phyloP scores from a whole-genome alignment of 92 coral and sea anemone species.

The Zoanthus sansibaricus region DNA sequence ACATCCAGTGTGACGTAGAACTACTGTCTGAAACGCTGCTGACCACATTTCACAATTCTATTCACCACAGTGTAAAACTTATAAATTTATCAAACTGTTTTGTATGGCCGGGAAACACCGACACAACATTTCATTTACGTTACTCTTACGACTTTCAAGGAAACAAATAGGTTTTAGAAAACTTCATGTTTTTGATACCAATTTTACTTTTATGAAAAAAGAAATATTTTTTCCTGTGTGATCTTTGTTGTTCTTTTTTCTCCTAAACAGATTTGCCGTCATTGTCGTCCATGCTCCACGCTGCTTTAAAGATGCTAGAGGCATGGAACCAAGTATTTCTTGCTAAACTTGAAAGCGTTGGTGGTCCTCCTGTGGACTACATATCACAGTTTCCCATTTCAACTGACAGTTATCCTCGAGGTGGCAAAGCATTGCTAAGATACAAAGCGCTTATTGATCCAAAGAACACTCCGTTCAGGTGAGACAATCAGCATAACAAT shows the following conservation, averaged over 20 bases:
- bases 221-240: too few species aligned
- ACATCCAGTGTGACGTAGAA: too few species aligned
- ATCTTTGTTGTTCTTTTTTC: background rate
- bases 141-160: background rate
- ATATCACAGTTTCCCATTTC: conserved; percentile 91
- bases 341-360: conserved; percentile 79
- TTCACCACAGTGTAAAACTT: too few species aligned
- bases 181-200: background rate
- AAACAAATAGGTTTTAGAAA: background rate
- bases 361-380: conserved; percentile 89
- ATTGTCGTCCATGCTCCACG: conserved; percentile 89
- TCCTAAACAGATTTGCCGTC: conserved; percentile 87
- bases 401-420: conserved; percentile 89
- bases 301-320: conserved; percentile 91
- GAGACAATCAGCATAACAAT: background rate
- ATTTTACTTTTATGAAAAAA: too few species aligned
- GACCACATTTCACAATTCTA: too few species aligned
- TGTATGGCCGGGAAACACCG: background rate
- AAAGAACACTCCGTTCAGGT: conserved; percentile 97
- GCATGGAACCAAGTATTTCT: conserved; percentile 92
- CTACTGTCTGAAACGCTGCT: too few species aligned
- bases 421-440: conserved; percentile 94
- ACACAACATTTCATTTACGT: background rate
- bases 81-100: background rate
- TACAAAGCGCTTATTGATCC: conserved; percentile 97